Percentiles rank a stretch among this genome's conserved stretches.
phyloP scores from a whole-genome alignment of 2,888 invertebrate species.

The Ernsta delagoae region DNA sequence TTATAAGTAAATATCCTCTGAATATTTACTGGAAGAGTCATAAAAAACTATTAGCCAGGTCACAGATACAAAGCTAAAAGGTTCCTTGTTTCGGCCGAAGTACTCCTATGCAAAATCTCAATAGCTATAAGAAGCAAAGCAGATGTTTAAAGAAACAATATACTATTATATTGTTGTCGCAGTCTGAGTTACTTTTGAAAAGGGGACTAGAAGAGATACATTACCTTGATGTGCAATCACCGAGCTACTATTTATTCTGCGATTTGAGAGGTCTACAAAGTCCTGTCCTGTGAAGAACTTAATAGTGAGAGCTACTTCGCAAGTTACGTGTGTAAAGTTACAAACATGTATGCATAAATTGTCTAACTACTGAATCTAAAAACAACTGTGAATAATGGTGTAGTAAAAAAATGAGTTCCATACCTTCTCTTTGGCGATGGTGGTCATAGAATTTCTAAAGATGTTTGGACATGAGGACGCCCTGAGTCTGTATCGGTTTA shows the following conservation, averaged over 20 bases:
- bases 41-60: no score
- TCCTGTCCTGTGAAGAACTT: slow-evolving; percentile 2
- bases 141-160: not conserved
- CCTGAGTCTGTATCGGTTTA: slow-evolving; percentile 90
- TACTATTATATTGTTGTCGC: not conserved
- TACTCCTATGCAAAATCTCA: not conserved
- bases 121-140: slow-evolving; percentile 2
- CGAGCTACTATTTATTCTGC: not conserved
- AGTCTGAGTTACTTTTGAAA: no score
- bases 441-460: slow-evolving; percentile 93
- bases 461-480: slow-evolving; percentile 97
- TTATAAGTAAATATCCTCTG: no score
- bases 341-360: no score
- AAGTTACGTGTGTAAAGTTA: not conserved
- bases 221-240: not conserved
- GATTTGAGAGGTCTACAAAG: not conserved
- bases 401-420: not conserved
- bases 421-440: slow-evolving; percentile 91
- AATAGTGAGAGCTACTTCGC: not conserved
- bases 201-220: not conserved
- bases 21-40: no score
- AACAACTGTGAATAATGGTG: not conserved
- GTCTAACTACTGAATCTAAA: not conserved
- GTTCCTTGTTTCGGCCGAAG: not conserved
- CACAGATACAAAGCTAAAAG: no score